phyloP scores from a whole-genome alignment of 2,113 vertebrate genomes.

The Pterocles gutturalis region DNA sequence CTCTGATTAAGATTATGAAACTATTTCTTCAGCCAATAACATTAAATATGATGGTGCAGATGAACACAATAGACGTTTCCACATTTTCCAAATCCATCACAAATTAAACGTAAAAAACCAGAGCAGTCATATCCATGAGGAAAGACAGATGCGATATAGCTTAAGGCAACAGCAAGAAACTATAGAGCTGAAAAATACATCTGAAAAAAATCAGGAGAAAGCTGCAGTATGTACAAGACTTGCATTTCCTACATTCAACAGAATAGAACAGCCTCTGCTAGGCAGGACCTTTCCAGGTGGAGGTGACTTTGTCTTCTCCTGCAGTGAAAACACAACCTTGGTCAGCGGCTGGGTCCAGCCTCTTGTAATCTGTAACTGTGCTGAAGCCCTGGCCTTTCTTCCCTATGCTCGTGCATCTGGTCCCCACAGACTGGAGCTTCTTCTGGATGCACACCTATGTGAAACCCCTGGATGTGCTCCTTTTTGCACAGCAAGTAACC shows the following conservation, averaged over 20 bases:
- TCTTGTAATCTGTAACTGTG: fast-evolving
- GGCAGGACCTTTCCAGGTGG: neutral
- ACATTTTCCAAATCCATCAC: neutral
- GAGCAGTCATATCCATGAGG: neutral
- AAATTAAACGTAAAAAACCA: neutral
- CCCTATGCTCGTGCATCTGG: neutral
- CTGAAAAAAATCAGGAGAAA: neutral
- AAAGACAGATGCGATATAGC: fast-evolving
- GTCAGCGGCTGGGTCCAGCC: neutral
- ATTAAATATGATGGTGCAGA: neutral
- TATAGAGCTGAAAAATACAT: neutral
- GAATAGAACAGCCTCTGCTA: neutral
- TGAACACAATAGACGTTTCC: neutral
- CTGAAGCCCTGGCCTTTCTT: fast-evolving
- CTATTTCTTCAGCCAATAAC: neutral
- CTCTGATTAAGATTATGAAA: neutral
- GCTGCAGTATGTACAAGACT: neutral
- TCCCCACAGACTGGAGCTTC: neutral
- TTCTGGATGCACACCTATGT: fast-evolving
- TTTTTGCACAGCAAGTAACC: neutral
- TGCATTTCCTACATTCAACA: fast-evolving
- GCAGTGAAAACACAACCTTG: neutral
- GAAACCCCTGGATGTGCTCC: neutral
- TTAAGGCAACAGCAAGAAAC: neutral
- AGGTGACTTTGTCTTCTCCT: neutral